Base-by-base conservation (phyloP, 2,888 invertebrate genomes). In the Stenurella melanura region DNA sequence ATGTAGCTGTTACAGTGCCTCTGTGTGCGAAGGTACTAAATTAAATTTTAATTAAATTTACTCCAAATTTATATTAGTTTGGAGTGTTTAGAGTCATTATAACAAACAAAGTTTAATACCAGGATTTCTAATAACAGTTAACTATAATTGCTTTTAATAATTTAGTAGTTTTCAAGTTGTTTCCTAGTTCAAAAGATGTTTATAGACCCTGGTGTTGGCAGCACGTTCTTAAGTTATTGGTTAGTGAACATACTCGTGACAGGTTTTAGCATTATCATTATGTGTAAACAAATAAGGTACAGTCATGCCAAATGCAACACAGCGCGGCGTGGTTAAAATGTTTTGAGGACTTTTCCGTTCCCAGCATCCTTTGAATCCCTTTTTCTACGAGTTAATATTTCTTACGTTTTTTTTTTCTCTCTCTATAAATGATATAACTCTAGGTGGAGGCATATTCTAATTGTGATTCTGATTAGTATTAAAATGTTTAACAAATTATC, bases 1-100 rank as follows among this genome's bases (percentile, higher is more conserved):
- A 60, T 60, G 21, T 7, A 18, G 1, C 15, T 15, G 9, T 15
- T 60, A 19, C 11, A 12, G 11, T 60, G 21, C 56, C 15, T 5
- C 19, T 26, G 15, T 21, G 26, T 15, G 60, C 18, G 18, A 21
- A 21, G 19, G 15, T 19, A 60, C 18, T 15, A 60, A 60, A 60
- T 60, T 60, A 60, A 18, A 60, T 60, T 60, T 60, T 60, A 60
- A 60, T 60, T 60, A 60, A 6, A 57, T 17, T 17, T 57, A 57
- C 57, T 19, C 2, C 10, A 56, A 18, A 56, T 60, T 60, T 60
- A 21, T 57, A 57, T 19, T 17, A 57, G 15, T 60, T 21, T 21
- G 18, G 18, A 60, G 21, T 60, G 15, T 26, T 60, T 38, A n/a
- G 9, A 63, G 17, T 34, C 15, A 63, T 34, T 63, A 38, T 38